Conservation (phyloP, 2,797 vertebrate genomes). For the Danio tinwini region DNA sequence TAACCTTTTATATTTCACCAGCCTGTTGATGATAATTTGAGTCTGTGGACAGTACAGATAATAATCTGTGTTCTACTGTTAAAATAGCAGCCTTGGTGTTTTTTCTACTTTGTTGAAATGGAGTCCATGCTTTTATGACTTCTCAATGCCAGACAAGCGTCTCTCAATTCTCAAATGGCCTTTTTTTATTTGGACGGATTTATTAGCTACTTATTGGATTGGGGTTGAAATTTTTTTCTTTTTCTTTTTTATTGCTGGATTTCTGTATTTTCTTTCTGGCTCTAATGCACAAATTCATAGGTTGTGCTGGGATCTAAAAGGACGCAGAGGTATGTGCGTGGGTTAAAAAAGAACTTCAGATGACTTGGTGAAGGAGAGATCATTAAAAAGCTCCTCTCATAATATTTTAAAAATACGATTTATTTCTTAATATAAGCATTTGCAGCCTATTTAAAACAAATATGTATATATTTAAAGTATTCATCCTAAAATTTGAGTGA, state of each 20-base stretch:
- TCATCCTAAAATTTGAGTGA: neutral
- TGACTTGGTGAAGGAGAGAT: neutral
- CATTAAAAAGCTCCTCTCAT: neutral
- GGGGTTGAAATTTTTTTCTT: neutral
- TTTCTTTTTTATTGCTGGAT: constrained; percentile 1
- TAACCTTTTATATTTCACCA: constrained; percentile 4
- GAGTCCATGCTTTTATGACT: constrained; percentile 24
- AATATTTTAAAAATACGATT: neutral
- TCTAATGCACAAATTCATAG: neutral
- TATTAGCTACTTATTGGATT: constrained; percentile 14
- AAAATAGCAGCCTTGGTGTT: constrained; percentile 38
- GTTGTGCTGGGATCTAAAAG: constrained; percentile 3
- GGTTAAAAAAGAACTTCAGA: constrained; percentile 11
- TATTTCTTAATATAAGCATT: neutral
- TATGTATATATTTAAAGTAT: too few species aligned
- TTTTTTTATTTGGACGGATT: constrained; percentile 22
- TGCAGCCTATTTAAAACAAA: neutral
- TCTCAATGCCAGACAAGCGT: neutral
- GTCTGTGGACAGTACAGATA: neutral
- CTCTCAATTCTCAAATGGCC: constrained; percentile 3
- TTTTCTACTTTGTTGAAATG: constrained; percentile 20
- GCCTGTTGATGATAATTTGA: constrained; percentile 14
- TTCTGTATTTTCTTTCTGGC: neutral
- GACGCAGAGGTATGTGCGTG: constrained; percentile 1
- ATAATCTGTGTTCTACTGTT: constrained; percentile 25